phyloP scores from a whole-genome alignment of 2,113 vertebrate genomes.

The Tychaedon coryphoeus region DNA sequence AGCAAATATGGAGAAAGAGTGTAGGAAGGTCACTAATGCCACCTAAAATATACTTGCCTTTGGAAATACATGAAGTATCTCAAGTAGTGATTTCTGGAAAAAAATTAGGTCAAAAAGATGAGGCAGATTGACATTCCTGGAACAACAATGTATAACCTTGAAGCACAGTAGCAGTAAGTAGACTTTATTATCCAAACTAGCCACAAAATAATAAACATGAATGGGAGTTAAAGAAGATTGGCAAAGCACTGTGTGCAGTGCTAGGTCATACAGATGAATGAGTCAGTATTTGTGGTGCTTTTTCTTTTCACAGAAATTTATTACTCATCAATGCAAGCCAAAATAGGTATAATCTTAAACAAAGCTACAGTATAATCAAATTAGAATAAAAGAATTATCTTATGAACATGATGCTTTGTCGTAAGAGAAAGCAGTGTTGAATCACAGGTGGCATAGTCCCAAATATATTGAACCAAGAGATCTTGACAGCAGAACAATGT shows the following conservation, averaged over 20 bases:
- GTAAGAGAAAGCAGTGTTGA: conserved; percentile 7
- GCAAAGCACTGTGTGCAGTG: background rate
- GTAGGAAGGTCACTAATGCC: background rate
- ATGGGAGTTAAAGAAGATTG: background rate
- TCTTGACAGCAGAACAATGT: conserved; percentile 56
- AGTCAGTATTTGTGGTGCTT: background rate
- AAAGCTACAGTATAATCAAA: conserved; percentile 36
- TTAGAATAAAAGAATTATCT: conserved; percentile 41
- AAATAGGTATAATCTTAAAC: conserved; percentile 12
- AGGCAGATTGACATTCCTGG: background rate
- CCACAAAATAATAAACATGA: background rate
- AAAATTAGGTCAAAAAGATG: background rate
- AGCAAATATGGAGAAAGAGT: background rate
- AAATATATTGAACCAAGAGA: conserved; percentile 10
- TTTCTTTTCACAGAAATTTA: background rate
- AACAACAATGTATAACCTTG: background rate
- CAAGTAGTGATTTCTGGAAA: background rate
- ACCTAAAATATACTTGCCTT: background rate
- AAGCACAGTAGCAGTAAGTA: background rate
- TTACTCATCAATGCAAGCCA: background rate
- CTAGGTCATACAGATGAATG: background rate
- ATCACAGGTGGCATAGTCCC: conserved; percentile 37
- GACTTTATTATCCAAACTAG: background rate
- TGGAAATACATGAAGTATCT: background rate
- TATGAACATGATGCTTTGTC: conserved; percentile 24